A percentile compares a stretch with the other conserved stretches of the same genome.
phyloP scores from a whole-genome alignment of 2,888 invertebrate species.

The Anorthoa munda region DNA sequence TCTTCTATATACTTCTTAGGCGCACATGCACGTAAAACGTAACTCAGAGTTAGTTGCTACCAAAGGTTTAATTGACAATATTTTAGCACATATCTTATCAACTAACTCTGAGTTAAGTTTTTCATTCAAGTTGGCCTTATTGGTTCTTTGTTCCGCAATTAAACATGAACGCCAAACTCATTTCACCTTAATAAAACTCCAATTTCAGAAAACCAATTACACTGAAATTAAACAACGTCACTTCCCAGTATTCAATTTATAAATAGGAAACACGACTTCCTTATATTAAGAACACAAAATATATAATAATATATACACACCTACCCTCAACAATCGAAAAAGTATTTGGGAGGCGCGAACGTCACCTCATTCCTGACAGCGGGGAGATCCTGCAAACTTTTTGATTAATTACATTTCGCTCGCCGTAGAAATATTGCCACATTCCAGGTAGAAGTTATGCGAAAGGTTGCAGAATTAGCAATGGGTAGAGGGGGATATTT shows the following conservation, averaged over 20 bases:
- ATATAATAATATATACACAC: constrained; percentile 55
- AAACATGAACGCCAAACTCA: neutral
- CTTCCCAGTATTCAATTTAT: neutral
- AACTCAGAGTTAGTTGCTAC: too few relatives aligned
- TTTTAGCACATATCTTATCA: too few relatives aligned
- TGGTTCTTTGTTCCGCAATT: neutral
- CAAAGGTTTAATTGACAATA: too few relatives aligned
- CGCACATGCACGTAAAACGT: too few relatives aligned
- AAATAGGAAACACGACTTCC: constrained; percentile 4
- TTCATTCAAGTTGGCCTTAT: too few relatives aligned
- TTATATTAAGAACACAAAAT: constrained; percentile 41
- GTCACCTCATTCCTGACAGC: constrained; percentile 73
- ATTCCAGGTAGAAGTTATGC: constrained; percentile 85
- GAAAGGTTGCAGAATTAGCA: constrained; percentile 69
- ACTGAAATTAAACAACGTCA: neutral
- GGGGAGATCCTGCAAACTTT: constrained; percentile 83
- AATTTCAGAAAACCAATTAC: constrained; percentile 23
- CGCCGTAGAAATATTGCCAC: constrained; percentile 85
- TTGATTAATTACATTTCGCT: constrained; percentile 90
- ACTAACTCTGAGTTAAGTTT: too few relatives aligned
- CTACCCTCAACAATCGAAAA: constrained; percentile 61
- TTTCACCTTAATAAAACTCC: neutral
- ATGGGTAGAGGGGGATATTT: constrained; percentile 57
- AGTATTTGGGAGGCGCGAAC: constrained; percentile 61
- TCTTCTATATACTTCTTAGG: too few relatives aligned